A percentile compares a stretch with the other conserved stretches of the same genome.
Evolutionary conservation across 2,113 vertebrate species (phyloP).

Genomic region (Toxostoma redivivum): DNA sequence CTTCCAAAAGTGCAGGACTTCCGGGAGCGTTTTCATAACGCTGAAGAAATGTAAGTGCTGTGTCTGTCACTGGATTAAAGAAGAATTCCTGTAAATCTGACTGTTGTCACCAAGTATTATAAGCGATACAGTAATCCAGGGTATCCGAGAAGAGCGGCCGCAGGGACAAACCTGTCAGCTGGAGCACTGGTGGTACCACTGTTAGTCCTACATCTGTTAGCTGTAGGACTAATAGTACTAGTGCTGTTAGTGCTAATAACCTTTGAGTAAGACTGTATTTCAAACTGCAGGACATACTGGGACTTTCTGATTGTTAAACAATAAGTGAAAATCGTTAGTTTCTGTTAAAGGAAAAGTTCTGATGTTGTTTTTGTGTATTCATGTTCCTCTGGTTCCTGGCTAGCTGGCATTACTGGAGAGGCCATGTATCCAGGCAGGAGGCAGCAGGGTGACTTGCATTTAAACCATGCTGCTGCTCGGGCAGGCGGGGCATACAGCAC

Average conservation of each 20-base stretch:
- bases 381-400: neutral
- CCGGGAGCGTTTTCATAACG: slow-evolving; percentile 94
- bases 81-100: fast-evolving
- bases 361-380: neutral
- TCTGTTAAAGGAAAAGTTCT: neutral
- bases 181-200: neutral
- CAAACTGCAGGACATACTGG: neutral
- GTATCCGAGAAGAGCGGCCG: fast-evolving
- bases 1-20: slow-evolving; percentile 93
- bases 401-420: neutral
- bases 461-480: neutral
- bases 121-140: neutral
- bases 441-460: neutral
- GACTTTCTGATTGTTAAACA: neutral
- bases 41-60: slow-evolving; percentile 92
- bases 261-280: neutral
- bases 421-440: neutral
- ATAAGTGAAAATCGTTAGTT: neutral
- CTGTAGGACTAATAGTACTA: neutral
- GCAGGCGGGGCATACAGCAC: fast-evolving
- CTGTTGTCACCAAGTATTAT: fast-evolving
- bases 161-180: neutral
- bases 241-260: neutral
- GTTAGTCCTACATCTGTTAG: no score
- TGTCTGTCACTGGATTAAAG: neutral